These are phyloP conservation scores for Didymodactylos carnosus DNA, from an alignment of 2,888 invertebrate genomes.

Conservation along the genomic window DNA sequence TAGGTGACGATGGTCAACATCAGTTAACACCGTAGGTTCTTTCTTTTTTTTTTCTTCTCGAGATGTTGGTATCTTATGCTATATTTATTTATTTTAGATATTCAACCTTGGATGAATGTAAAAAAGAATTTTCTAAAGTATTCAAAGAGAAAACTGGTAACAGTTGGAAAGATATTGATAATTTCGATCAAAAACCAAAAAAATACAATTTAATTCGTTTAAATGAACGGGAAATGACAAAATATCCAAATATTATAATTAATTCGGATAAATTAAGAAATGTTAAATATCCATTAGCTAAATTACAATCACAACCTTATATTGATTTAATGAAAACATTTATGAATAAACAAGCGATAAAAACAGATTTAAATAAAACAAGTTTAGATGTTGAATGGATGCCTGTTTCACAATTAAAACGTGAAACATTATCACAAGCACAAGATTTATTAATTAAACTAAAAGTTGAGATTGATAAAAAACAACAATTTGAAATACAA, in stretches of 20 bases:
- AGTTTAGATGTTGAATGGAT: slow-evolving; percentile 26
- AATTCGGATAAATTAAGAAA: background rate
- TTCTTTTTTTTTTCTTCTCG: too few species aligned
- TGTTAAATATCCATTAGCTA: background rate
- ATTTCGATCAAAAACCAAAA: background rate
- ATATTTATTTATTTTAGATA: too few species aligned
- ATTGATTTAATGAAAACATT: background rate
- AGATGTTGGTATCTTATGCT: too few species aligned
- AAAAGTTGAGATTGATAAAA: slow-evolving; percentile 16
- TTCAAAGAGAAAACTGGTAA: slow-evolving; percentile 34
- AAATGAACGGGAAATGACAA: background rate
- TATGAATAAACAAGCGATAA: background rate
- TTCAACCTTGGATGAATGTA: slow-evolving; percentile 23
- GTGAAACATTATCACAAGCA: slow-evolving; percentile 29
- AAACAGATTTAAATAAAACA: slow-evolving; percentile 13
- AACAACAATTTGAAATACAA: background rate
- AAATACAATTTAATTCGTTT: slow-evolving; percentile 3
- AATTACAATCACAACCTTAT: background rate
- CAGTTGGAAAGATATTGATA: slow-evolving; percentile 20
- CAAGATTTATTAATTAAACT: slow-evolving; percentile 23
- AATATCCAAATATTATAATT: background rate
- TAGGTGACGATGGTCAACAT: slow-evolving; percentile 22
- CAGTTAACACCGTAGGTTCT: slow-evolving; percentile 34
- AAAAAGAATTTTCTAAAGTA: slow-evolving; percentile 33
- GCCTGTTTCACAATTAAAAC: slow-evolving; percentile 33